Evolutionary conservation across 2,797 vertebrate species (phyloP), one percentile per base, ranked within the genome.

Genomic region (Geotrypetes seraphini): DNA sequence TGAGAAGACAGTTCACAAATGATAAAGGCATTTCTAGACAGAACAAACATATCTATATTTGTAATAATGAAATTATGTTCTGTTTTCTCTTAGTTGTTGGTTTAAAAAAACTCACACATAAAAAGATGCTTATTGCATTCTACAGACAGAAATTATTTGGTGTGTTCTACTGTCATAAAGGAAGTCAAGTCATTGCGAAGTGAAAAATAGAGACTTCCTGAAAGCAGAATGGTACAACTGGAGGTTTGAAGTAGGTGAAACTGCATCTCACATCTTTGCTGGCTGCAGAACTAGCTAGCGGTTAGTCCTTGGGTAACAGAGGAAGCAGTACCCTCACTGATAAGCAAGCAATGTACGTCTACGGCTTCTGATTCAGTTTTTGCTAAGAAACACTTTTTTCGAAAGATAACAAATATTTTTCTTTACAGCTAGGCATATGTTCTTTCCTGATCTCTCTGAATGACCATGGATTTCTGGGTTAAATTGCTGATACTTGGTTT

Each of bases 381-480:
- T 51, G 7, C 11, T 12, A 47, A 50, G 43, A 41, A 60, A 41
- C 25, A 20, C 3, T 49, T 61, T 39, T 18, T 46, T 22, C 45
- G 33, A 22, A 26, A 39, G 46, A 62, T 73, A 83, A 83, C 40
- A 36, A 29, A 48, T 70, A 42, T 63, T 60, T 72, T 74, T 61
- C 69, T 69, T 74, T 75, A 45, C 62, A 69, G 56, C 52, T 66
- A 75, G 54, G 79, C 78, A 73, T 62, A 85, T 83, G 86, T 83
- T 79, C 69, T 73, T 80, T 71, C 66, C 67, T 50, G 47, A 66
- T 64, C 65, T 60, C 66, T 74, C 83, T 82, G 83, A 53, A 89
- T 91, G 86, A 89, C 79, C 67, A 82, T 79, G 75, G 62, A 71
- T 60, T 41, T 61, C 63, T 81, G 80, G 66, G 69, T 86, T 54